These are phyloP conservation scores for Columba guinea DNA, from an alignment of 2,797 vertebrate species.

Conservation along the genomic window DNA sequence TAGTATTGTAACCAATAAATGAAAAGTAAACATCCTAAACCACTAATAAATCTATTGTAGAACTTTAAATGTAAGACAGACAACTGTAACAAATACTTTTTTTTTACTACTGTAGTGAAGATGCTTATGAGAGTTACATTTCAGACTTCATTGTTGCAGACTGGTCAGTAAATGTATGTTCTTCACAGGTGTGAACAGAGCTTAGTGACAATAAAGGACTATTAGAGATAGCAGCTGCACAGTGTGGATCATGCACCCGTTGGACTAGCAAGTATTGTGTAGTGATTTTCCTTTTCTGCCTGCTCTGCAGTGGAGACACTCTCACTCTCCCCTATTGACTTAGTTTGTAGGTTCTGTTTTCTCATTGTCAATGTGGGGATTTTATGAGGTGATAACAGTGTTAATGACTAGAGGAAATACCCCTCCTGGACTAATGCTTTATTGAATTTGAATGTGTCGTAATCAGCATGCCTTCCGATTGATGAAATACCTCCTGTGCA, in stretches of 20 bases:
- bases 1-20: neutral
- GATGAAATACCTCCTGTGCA: neutral
- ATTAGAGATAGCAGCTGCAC: neutral
- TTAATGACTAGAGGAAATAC: neutral
- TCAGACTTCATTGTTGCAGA: fast-evolving
- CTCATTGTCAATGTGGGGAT: fast-evolving
- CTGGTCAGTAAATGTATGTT: neutral
- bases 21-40: neutral
- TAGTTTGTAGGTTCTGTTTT: neutral
- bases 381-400: neutral
- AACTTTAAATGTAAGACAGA: neutral
- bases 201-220: neutral
- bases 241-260: fast-evolving
- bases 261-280: neutral
- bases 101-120: neutral
- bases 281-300: neutral
- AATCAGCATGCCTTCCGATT: neutral
- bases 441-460: neutral
- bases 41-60: neutral
- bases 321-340: neutral
- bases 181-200: neutral
- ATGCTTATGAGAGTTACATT: neutral
- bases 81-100: neutral
- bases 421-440: neutral
- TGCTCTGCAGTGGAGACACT: neutral